Conservation (phyloP, 2,113 vertebrate genomes). For the Dromas ardeola region DNA sequence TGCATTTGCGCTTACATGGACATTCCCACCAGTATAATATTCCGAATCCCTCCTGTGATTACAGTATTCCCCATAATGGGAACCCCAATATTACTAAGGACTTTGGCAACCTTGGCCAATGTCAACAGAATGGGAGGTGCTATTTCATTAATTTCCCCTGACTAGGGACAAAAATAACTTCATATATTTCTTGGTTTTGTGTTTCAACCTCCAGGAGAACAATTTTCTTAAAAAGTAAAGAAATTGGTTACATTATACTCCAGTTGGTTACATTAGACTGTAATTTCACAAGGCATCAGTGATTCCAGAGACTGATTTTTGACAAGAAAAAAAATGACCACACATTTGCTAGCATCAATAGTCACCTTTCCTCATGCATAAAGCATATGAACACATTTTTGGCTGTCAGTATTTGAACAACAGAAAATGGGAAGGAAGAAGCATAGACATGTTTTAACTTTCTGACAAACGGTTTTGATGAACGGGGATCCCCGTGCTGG, state of each 20-base stretch:
- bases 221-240: constrained; percentile 51
- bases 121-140: constrained; percentile 58
- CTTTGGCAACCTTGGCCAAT: constrained; percentile 1
- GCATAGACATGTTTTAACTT: constrained; percentile 13
- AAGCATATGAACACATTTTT: constrained; percentile 11
- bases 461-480: constrained; percentile 42
- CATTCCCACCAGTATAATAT: constrained; percentile 59
- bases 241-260: constrained; percentile 47
- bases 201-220: constrained; percentile 63
- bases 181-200: constrained; percentile 31
- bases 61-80: constrained; percentile 9
- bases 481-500: constrained; percentile 19
- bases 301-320: constrained; percentile 50
- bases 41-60: constrained; percentile 28
- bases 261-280: constrained; percentile 23
- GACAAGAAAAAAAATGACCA: constrained; percentile 49
- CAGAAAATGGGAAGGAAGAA: constrained; percentile 6
- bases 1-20: background rate
- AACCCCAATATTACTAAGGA: constrained; percentile 42
- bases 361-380: constrained; percentile 23
- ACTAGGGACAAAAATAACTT: constrained; percentile 55
- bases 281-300: constrained; percentile 56
- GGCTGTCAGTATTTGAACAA: background rate
- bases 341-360: constrained; percentile 52
- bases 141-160: constrained; percentile 65